These are phyloP conservation scores for Sitobion miscanthi DNA, from an alignment of 1,140 invertebrate species.

Conservation along the genomic window DNA sequence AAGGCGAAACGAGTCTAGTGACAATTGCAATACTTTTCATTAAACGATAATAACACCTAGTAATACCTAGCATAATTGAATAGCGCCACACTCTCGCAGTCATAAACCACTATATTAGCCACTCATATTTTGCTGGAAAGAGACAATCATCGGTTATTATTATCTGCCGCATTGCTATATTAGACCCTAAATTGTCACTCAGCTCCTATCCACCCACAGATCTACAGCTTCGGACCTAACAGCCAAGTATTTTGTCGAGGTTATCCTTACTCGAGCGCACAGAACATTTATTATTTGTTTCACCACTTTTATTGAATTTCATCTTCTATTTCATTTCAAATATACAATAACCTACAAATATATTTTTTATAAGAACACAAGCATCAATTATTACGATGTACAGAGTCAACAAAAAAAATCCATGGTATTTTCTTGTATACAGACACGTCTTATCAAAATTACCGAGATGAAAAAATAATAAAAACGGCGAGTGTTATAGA, in stretches of 20 bases:
- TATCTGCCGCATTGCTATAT: not conserved
- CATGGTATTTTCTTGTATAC: not conserved
- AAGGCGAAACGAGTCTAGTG: not conserved
- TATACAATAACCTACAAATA: not conserved
- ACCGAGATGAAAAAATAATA: slow-evolving; percentile 17
- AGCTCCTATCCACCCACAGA: not conserved
- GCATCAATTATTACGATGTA: not conserved
- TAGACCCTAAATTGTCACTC: not conserved
- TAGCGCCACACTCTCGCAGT: not conserved
- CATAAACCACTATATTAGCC: not conserved
- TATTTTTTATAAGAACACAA: not conserved
- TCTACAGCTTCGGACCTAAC: not conserved
- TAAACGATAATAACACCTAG: not conserved
- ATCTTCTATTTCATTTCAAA: not conserved
- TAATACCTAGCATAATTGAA: not conserved
- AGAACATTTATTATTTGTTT: not conserved
- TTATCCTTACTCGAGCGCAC: not conserved
- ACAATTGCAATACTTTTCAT: not conserved
- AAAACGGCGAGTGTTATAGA: not conserved
- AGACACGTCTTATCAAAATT: not conserved
- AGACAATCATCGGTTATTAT: not conserved
- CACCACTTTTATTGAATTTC: not conserved
- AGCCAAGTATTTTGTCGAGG: not conserved
- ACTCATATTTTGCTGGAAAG: not conserved
- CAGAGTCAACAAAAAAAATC: not conserved